Conservation (phyloP, 1,140 invertebrate genomes). For the Drosophila bocki region DNA sequence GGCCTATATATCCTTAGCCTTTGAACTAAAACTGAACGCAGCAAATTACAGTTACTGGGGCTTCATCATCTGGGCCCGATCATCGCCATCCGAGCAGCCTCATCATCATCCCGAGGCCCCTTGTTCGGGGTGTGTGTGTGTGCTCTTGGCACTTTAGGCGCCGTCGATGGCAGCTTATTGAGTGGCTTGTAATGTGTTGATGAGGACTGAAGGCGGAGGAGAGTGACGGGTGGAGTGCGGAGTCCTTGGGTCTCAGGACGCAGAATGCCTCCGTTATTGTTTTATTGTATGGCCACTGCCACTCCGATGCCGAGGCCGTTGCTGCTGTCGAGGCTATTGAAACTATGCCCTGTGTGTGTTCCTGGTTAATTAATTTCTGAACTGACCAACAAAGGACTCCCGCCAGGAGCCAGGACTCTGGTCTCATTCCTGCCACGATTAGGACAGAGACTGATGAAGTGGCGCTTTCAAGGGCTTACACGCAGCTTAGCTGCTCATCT, state of each 20-base stretch:
- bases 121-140: slow-evolving; percentile 40
- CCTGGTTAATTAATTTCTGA: slow-evolving; percentile 81
- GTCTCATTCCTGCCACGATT: slow-evolving; percentile 25
- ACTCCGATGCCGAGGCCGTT: not conserved
- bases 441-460: slow-evolving; percentile 56
- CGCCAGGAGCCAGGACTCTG: not conserved
- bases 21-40: slow-evolving; percentile 65
- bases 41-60: slow-evolving; percentile 66
- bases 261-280: slow-evolving; percentile 65
- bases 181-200: slow-evolving; percentile 82
- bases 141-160: slow-evolving; percentile 78
- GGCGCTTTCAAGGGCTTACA: slow-evolving; percentile 75
- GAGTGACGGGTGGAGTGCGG: slow-evolving; percentile 14
- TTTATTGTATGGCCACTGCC: slow-evolving; percentile 66
- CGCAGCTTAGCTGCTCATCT: slow-evolving; percentile 61
- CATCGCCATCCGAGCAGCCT: slow-evolving; percentile 59
- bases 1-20: slow-evolving; percentile 55
- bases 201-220: slow-evolving; percentile 26
- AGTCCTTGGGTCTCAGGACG: slow-evolving; percentile 10
- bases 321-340: slow-evolving; percentile 21
- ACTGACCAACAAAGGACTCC: slow-evolving; percentile 72
- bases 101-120: slow-evolving; percentile 33
- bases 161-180: slow-evolving; percentile 78
- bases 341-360: slow-evolving; percentile 58
- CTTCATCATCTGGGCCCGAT: slow-evolving; percentile 56